Conservation (phyloP, 2,888 invertebrate genomes). For the Lissonota sp. region DNA sequence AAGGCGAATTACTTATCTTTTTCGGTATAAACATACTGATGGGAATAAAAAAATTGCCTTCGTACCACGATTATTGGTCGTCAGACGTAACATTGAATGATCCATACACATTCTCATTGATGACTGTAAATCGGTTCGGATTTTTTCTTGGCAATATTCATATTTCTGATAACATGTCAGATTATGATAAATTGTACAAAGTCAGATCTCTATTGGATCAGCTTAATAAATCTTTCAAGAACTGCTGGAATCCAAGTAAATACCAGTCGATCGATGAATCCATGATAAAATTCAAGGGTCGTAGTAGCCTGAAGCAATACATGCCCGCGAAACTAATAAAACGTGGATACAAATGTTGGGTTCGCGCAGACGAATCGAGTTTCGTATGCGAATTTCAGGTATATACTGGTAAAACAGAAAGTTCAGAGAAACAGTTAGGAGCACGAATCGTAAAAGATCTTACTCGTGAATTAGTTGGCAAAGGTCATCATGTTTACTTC, state of each 20-base stretch:
- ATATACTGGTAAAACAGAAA: conserved; percentile 72
- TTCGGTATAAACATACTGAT: conserved; percentile 31
- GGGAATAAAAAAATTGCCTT: conserved; percentile 22
- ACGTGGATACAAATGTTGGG: conserved; percentile 46
- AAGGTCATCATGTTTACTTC: conserved; percentile 54
- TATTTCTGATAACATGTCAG: conserved; percentile 18
- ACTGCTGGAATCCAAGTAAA: conserved; percentile 48
- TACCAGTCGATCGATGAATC: conserved; percentile 69
- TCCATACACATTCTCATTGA: background rate
- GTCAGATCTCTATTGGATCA: conserved; percentile 66
- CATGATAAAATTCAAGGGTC: conserved; percentile 70
- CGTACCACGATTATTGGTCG: conserved; percentile 13
- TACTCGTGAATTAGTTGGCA: conserved; percentile 51
- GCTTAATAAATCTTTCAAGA: conserved; percentile 61
- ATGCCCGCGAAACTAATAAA: conserved; percentile 49
- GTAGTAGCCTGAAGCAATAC: conserved; percentile 44
- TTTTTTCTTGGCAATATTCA: background rate
- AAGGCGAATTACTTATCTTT: conserved; percentile 14
- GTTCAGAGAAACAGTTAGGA: conserved; percentile 68
- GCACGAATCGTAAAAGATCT: conserved; percentile 70
- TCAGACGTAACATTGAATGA: background rate
- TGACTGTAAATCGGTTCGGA: background rate
- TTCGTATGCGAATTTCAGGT: conserved; percentile 68
- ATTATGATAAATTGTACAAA: conserved; percentile 71
- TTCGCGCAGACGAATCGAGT: conserved; percentile 27